Base-by-base conservation (phyloP, 2,888 invertebrate species). In the Macropis europaea region DNA sequence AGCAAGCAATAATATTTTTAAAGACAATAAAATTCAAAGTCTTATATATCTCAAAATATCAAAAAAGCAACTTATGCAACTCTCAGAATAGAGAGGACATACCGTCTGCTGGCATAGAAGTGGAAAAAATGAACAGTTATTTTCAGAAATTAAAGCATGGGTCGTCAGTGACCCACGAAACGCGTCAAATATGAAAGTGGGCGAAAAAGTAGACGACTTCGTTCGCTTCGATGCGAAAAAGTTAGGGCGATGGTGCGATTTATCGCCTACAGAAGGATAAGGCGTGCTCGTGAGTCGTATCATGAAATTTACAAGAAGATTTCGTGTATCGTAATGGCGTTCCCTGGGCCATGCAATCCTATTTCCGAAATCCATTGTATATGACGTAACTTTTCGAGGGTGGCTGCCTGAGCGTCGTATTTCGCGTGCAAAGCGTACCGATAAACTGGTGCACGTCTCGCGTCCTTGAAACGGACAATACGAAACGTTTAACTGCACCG, bases 351-450 rank as follows among this genome's bases (percentile, higher is more conserved):
- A 13, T 22, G 13, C 15, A 26, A 47, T 53, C 19, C 17, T 24
- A 53, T 66, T 54, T 54, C 19, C 40, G 22, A 66, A 54, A 66
- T 54, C 32, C 32, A 47, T 48, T 66, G 40, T 28, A 13, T 3
- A 6, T 50, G 30, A 57, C 30, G n/a, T 50, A 57, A 57, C 34
- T 54, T 48, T 42, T 22, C 15, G 17, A 11, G 15, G 40, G 22
- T 47, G n/a, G 22, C n/a, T 22, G n/a, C 15, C n/a, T 57, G 57
- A 32, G 59, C 2, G 30, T 40, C 22, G 9, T 32, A 32, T 42
- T 57, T 45, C 36, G 30, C 15, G 17, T 6, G 26, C 32, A n/a
- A 43, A 48, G 9, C 36, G 13, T 2, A 5, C 5, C 50, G 47
- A 66, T 52, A 69, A 50, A 32, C 11, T 17, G 26, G 22, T 13